Evolutionary conservation across 2,888 invertebrate species (phyloP).

Genomic region (Ceriagrion tenellum): DNA sequence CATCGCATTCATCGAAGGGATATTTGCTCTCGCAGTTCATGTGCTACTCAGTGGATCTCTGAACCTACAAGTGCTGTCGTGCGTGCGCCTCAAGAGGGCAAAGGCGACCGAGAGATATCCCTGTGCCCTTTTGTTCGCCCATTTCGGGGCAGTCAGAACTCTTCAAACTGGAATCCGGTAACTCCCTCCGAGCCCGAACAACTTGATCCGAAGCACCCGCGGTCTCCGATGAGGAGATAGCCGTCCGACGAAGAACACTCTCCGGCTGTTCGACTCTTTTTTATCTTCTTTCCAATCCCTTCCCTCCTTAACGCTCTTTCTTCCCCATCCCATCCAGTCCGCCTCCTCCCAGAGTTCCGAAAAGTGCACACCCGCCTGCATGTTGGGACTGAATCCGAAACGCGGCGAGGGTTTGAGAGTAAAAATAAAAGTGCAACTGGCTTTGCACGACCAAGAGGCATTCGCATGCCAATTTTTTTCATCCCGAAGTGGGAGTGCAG

Average conservation of each 20-base stretch:
- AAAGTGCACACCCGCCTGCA: constrained; percentile 4
- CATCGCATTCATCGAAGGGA: neutral
- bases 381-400: neutral
- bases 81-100: neutral
- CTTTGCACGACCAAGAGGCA: neutral
- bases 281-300: neutral
- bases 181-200: neutral
- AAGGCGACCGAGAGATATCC: neutral
- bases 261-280: neutral
- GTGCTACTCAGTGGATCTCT: neutral
- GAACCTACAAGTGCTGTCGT: neutral
- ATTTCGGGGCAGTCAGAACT: neutral
- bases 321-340: neutral
- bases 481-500: neutral
- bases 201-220: neutral
- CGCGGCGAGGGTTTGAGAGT: neutral
- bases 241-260: neutral
- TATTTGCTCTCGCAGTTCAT: neutral
- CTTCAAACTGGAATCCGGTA: neutral
- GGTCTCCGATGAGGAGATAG: neutral
- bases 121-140: neutral
- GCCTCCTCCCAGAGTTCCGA: neutral
- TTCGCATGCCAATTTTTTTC: constrained; percentile 12
- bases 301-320: neutral
- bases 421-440: neutral